Conservation (phyloP, 2,797 vertebrate genomes). For the Rhadinocentrus ornatus region DNA sequence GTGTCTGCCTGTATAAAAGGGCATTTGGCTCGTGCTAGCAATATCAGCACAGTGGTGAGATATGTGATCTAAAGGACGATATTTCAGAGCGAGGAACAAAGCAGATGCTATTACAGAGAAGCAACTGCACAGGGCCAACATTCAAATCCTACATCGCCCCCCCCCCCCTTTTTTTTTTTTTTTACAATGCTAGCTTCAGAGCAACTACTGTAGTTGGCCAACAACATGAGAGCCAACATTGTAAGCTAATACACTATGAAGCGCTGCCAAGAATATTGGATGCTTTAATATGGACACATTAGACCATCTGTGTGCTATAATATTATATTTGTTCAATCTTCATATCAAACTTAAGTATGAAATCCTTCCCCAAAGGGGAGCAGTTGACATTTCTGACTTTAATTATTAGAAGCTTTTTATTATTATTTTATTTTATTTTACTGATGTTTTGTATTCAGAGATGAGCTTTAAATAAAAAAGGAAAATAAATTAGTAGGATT, state of each 20-base stretch:
- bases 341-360: constrained; percentile 21
- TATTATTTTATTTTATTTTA: no score
- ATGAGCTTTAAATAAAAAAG: constrained; percentile 7
- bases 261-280: constrained; percentile 52
- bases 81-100: constrained; percentile 57
- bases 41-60: constrained; percentile 44
- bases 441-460: constrained; percentile 2
- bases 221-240: constrained; percentile 54
- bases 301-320: constrained; percentile 45
- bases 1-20: constrained; percentile 18
- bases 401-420: constrained; percentile 30
- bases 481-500: constrained; percentile 19
- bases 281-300: constrained; percentile 38
- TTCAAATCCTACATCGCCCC: constrained; percentile 48
- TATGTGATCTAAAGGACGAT: constrained; percentile 51
- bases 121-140: constrained; percentile 47
- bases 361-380: constrained; percentile 9
- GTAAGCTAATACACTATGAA: constrained; percentile 47
- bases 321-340: constrained; percentile 29
- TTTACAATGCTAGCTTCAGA: constrained; percentile 54
- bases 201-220: constrained; percentile 44
- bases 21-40: constrained; percentile 44
- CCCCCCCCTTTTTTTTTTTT: constrained; percentile 9
- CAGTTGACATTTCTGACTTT: constrained; percentile 33
- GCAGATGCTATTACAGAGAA: constrained; percentile 55